A percentile compares a stretch with the other conserved stretches of the same genome.
Conservation (phyloP, 2,113 vertebrate species). For the Lathamus discolor region DNA sequence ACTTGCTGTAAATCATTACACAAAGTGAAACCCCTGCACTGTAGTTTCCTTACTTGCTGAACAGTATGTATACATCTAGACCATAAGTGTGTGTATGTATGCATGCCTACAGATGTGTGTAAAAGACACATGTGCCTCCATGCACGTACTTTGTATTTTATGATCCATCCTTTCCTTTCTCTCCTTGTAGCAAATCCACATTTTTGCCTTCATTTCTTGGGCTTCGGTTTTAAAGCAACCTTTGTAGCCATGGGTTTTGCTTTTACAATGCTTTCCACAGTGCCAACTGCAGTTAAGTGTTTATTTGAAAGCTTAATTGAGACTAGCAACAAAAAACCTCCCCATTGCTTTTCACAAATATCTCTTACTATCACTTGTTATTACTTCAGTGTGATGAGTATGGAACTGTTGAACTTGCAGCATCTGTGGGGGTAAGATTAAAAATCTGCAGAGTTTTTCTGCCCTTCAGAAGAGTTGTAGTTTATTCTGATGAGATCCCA, state of each 20-base stretch:
- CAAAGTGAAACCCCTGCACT: background rate
- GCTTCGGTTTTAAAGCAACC: background rate
- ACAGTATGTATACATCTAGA: background rate
- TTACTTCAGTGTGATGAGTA: background rate
- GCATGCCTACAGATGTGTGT: background rate
- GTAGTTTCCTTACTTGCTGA: background rate
- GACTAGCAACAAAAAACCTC: background rate
- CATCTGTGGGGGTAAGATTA: background rate
- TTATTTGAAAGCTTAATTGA: background rate
- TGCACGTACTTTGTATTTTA: background rate
- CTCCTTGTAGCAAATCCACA: background rate
- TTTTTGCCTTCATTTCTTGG: background rate
- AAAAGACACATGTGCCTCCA: background rate
- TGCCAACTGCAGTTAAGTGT: background rate
- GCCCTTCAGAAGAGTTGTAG: background rate
- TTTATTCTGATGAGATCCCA: background rate
- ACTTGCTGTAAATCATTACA: accelerated
- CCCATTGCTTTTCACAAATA: background rate
- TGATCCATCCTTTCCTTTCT: background rate
- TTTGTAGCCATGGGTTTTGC: background rate
- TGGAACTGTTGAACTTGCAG: background rate
- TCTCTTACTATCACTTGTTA: background rate
- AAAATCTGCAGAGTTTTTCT: background rate
- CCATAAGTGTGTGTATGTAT: background rate
- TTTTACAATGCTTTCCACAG: background rate